Evolutionary conservation across 2,797 vertebrate genomes (phyloP), one percentile per base, ranked within the genome.

Genomic region (Phalloptychus januarius): DNA sequence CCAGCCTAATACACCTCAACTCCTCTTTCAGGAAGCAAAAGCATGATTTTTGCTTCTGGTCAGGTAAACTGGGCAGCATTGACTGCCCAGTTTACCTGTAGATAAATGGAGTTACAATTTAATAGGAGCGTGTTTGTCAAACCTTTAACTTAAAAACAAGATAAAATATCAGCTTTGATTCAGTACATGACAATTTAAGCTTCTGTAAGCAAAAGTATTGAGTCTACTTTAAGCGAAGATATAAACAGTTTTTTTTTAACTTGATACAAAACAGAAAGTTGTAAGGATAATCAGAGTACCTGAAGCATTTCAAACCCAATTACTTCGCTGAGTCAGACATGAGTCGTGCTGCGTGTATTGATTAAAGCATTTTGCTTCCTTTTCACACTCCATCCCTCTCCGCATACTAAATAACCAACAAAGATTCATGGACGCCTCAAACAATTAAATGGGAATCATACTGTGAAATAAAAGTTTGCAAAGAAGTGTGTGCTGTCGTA

Each of bases 291-390:
- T 69, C 45, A 23, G 40, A 46, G 74, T 74, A 75, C 44, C 54
- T 72, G 23, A 45, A 81, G 82, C 61, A 78, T 84, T 78, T 81
- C 44, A 84, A 67, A 79, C 42, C 54, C n/a, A 67, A 46, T 79
- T 83, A 88, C 73, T 25, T 88, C 69, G 40, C 72, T 28, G 70
- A 79, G 71, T 79, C 50, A 84, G 54, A 83, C 42, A 36, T 79
- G 52, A 85, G 72, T 86, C 81, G 84, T 2, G 56, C 50, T 79
- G 61, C 23, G 77, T 70, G 28, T 87, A 73, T 78, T 44, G 78
- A 84, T 82, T 69, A 31, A 18, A 77, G 77, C 52, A n/a, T 71
- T 80, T 50, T 28, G 31, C 69, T 78, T 78, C 28, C n/a, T 33
- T 76, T 77, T 72, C 18, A 58, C 23, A 79, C 6, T 75, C 50